A percentile compares a stretch with the other conserved stretches of the same genome.
Conservation (phyloP, 1,140 invertebrate species). For the Drosophila parvula region DNA sequence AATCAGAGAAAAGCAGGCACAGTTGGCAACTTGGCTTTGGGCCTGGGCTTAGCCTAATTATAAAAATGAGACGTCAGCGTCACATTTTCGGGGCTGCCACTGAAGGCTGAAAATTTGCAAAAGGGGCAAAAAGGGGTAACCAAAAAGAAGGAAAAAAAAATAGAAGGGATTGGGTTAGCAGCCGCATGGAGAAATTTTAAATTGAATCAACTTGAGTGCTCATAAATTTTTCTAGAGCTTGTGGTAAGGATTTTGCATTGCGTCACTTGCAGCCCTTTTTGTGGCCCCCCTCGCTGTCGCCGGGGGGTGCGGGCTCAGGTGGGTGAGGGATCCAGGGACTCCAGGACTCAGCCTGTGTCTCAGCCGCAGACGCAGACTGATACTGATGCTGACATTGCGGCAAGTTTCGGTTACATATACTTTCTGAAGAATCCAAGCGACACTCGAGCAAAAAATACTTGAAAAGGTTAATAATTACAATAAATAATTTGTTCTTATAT, state of each 20-base stretch:
- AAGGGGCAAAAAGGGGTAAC: neutral
- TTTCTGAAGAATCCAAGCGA: constrained; percentile 34
- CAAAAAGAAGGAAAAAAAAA: neutral
- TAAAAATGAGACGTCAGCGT: constrained; percentile 69
- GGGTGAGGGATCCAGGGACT: constrained; percentile 26
- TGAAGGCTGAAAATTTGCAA: constrained; percentile 19
- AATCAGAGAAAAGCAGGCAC: constrained; percentile 29
- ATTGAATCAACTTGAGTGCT: constrained; percentile 79
- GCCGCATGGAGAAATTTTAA: constrained; percentile 53
- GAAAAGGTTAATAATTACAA: no score
- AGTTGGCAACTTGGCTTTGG: constrained; percentile 73
- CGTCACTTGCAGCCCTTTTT: constrained; percentile 67
- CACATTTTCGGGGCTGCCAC: constrained; percentile 56
- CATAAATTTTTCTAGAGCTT: constrained; percentile 72
- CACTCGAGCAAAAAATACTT: neutral
- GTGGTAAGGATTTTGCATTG: constrained; percentile 51
- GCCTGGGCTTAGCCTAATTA: constrained; percentile 79
- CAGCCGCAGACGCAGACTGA: constrained; percentile 30
- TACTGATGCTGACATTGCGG: constrained; percentile 50
- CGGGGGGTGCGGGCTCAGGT: neutral
- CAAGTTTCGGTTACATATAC: constrained; percentile 67
- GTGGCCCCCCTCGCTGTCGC: neutral
- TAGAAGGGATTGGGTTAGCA: constrained; percentile 3
- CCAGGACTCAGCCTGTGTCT: constrained; percentile 16
- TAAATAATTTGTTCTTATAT: no score